These are phyloP conservation scores for Chondrilla cf. caribensis DNA, from an alignment of 37 sponge, comb jelly and placozoan species.

Conservation along the genomic window DNA sequence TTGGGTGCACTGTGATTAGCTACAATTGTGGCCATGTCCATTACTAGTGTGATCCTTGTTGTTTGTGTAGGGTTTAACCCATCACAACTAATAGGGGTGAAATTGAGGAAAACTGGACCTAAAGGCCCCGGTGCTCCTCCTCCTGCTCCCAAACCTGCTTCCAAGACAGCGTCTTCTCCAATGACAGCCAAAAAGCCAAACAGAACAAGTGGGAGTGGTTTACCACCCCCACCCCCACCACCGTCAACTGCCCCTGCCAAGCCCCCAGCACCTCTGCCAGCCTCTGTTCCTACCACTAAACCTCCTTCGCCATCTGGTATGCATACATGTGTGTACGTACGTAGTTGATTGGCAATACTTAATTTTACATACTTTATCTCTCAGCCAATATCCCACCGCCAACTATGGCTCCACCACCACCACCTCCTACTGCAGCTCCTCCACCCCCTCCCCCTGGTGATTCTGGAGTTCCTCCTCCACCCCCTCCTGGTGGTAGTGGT, in stretches of 20 bases:
- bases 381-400: background rate
- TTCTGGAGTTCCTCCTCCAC: conserved; percentile 15
- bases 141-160: background rate
- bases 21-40: too few species aligned
- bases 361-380: background rate
- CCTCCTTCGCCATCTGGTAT: background rate
- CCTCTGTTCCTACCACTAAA: background rate
- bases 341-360: background rate
- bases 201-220: conserved; percentile 32
- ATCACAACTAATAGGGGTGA: background rate
- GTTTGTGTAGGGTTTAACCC: background rate
- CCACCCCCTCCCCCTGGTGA: conserved; percentile 18
- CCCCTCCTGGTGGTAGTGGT: background rate
- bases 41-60: too few species aligned
- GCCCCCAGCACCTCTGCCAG: conserved; percentile 40
- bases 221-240: conserved; percentile 32
- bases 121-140: background rate
- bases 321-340: background rate
- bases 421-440: conserved; percentile 9
- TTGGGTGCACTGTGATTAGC: background rate
- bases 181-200: conserved; percentile 7
- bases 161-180: conserved; percentile 21
- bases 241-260: conserved; percentile 4
- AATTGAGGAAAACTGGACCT: background rate
- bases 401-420: background rate